Evolutionary conservation across 2,888 invertebrate genomes (phyloP).

Genomic region (Pterostichus niger): DNA sequence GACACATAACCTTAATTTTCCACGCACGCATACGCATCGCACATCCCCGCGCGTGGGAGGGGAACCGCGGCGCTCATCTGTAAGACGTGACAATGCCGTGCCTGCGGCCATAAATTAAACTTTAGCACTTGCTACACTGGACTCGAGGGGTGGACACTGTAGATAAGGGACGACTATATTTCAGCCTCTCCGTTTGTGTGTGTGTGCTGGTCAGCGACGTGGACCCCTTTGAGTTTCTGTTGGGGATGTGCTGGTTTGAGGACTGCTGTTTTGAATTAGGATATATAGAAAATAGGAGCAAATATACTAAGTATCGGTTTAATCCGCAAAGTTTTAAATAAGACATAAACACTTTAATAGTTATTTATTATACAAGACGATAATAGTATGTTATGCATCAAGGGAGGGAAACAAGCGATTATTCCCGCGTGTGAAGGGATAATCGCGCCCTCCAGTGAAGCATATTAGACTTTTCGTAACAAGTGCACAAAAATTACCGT

Average conservation of each 20-base stretch:
- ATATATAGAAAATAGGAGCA: no score
- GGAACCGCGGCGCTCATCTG: slow-evolving; percentile 75
- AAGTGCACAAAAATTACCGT: no score
- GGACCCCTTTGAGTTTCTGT: slow-evolving; percentile 14
- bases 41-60: slow-evolving; percentile 56
- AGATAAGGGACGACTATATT: slow-evolving; percentile 77
- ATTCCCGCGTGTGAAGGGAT: no score
- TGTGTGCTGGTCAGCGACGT: slow-evolving; percentile 32
- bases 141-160: slow-evolving; percentile 77
- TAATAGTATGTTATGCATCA: no score
- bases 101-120: slow-evolving; percentile 77
- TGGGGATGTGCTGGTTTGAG: background rate
- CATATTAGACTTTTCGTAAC: no score
- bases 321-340: no score
- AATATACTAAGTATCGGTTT: no score
- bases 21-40: slow-evolving; percentile 55
- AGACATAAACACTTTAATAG: no score
- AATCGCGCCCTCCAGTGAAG: no score
- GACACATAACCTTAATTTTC: slow-evolving; percentile 54
- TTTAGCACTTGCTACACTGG: slow-evolving; percentile 77
- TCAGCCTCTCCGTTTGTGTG: slow-evolving; percentile 71
- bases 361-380: no score
- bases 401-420: no score
- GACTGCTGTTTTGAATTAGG: background rate
- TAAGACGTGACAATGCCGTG: slow-evolving; percentile 77